Evolutionary conservation across 2,113 vertebrate genomes (phyloP), one percentile per base, ranked within the genome.

Genomic region (Suricata suricatta): DNA sequence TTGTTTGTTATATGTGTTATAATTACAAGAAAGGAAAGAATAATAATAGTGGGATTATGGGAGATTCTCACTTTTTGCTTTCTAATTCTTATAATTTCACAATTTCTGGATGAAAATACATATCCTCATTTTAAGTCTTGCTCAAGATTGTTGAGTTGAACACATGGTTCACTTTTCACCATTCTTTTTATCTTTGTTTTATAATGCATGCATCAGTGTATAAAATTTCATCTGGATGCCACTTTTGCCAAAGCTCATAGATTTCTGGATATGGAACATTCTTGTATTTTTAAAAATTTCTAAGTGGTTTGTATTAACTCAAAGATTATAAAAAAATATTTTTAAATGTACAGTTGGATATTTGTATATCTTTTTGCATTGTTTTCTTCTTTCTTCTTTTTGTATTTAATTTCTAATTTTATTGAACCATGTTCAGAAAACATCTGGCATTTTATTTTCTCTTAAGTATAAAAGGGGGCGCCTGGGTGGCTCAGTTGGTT

Each of bases 381-480:
- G 31, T 8, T 85, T 88, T 57, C 10, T 88, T 47, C 93, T 52
- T 69, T 87, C 16, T 72, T n/a, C 17, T 0, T 74, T 93, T 82
- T 76, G 19, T 23, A 86, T 96, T 90, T 74, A 90, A 63, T 88
- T 84, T 44, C 44, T 89, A 50, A 63, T 44, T 87, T 81, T 95
- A 69, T 72, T 79, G 11, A 86, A 86, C 16, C n/a, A 8, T 82
- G 12, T 4, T 94, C 64, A 82, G 68, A 90, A 79, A 92, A 92
- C 7, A 85, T 29, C 14, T 8, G 63, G 27, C 47, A 21, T 31
- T 21, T 47, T 60, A 44, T 68, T 52, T 71, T 71, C 66, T 82
- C 84, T 95, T 79, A 93, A 90, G 16, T 12, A 25, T 60, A 60
- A 23, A 60, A 21, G 57, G 57, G 19, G 21, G 57, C 19, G 21